Percentiles rank a stretch among this genome's conserved stretches.
Evolutionary conservation across 2,888 invertebrate genomes (phyloP).

Genomic region (Sympetrum striolatum): DNA sequence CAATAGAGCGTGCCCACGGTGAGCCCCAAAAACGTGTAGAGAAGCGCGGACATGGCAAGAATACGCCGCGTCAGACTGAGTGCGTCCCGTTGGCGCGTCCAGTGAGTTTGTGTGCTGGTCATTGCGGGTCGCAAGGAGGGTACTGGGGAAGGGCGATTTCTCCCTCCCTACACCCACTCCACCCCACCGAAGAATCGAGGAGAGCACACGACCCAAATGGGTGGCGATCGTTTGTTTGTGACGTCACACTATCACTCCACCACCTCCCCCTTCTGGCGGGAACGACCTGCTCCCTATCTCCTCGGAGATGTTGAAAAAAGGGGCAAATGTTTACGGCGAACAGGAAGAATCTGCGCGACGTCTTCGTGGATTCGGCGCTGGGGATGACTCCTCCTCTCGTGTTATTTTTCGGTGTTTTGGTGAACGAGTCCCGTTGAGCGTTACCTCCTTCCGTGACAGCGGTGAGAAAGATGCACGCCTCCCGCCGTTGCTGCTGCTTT

Average conservation of each 20-base stretch:
- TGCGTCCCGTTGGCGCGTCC: slow-evolving; percentile 1
- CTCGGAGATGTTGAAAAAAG: not conserved
- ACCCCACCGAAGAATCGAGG: not conserved
- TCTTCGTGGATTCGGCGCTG: not conserved
- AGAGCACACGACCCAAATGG: not conserved
- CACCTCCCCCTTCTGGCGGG: not conserved
- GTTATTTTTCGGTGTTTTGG: not conserved
- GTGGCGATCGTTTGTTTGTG: not conserved
- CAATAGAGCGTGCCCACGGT: slow-evolving; percentile 73
- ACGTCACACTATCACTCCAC: not conserved
- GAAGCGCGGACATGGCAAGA: slow-evolving; percentile 67
- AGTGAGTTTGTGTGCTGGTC: slow-evolving; percentile 3
- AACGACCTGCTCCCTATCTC: not conserved
- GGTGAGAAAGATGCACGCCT: not conserved
- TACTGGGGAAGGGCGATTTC: not conserved
- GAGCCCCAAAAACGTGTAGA: slow-evolving; percentile 68
- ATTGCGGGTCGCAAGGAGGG: slow-evolving; percentile 6
- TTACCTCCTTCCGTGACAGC: not conserved
- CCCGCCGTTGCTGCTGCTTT: not conserved
- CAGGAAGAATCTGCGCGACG: not conserved
- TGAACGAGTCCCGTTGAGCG: not conserved
- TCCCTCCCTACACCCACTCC: not conserved
- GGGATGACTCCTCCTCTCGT: no score
- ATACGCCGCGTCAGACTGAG: not conserved
- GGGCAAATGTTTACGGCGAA: not conserved